Evolutionary conservation across 2,797 vertebrate genomes (phyloP).

Genomic region (Pipistrellus kuhlii): DNA sequence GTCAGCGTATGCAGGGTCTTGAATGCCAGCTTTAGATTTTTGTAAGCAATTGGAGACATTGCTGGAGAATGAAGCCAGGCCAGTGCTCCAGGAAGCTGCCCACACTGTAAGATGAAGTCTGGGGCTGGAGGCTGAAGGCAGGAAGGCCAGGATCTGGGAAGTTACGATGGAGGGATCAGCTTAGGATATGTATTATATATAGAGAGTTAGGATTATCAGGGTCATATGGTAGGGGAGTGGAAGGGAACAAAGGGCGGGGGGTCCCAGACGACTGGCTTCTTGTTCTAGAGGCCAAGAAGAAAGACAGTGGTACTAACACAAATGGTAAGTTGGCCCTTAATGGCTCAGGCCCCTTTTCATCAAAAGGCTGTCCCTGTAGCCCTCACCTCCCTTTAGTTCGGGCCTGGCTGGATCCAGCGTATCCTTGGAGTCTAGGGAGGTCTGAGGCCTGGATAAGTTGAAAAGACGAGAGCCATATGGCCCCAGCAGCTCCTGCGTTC

Average conservation of each 20-base stretch:
- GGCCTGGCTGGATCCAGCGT: neutral
- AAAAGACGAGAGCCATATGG: neutral
- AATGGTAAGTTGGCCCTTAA: neutral
- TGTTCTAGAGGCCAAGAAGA: neutral
- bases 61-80: slow-evolving; percentile 1
- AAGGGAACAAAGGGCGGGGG: slow-evolving; percentile 1
- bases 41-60: slow-evolving; percentile 30
- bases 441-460: neutral
- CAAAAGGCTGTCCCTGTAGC: slow-evolving; percentile 22
- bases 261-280: slow-evolving; percentile 16
- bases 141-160: neutral
- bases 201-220: neutral
- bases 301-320: slow-evolving; percentile 31
- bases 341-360: neutral
- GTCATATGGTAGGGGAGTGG: neutral
- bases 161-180: neutral
- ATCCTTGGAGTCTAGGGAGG: neutral
- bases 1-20: neutral
- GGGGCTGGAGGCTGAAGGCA: neutral
- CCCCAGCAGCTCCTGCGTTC: neutral
- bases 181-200: neutral
- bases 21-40: slow-evolving; percentile 32
- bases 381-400: neutral
- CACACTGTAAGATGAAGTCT: neutral
- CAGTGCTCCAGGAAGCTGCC: neutral